These are phyloP conservation scores for Diplolepis rosae DNA, from an alignment of 2,888 invertebrate genomes.

Conservation along the genomic window DNA sequence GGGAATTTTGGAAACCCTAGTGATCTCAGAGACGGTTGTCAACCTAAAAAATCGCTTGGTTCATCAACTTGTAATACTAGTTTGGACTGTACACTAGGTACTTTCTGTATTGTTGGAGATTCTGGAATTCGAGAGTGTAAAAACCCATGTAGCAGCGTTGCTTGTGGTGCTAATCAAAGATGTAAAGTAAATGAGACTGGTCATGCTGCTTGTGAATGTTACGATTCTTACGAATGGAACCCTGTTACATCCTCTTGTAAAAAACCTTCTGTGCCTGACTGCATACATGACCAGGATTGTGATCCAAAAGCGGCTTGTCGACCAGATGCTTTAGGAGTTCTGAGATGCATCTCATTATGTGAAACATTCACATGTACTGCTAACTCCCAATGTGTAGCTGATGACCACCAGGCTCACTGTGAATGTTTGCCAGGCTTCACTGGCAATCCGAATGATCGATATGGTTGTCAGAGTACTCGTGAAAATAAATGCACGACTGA, in stretches of 20 bases:
- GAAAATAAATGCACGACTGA: conserved; percentile 87
- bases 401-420: conserved; percentile 84
- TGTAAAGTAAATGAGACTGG: conserved; percentile 82
- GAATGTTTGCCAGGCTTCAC: conserved; percentile 88
- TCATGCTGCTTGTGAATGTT: conserved; percentile 87
- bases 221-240: conserved; percentile 87
- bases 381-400: conserved; percentile 87
- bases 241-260: conserved; percentile 87
- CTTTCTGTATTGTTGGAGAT: conserved; percentile 79
- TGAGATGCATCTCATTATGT: conserved; percentile 88
- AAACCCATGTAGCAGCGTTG: conserved; percentile 86
- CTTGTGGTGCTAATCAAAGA: conserved; percentile 88
- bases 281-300: conserved; percentile 83
- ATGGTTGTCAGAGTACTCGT: conserved; percentile 85
- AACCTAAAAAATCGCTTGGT: conserved; percentile 79
- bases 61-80: conserved; percentile 80
- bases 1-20: conserved; percentile 89
- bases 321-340: conserved; percentile 89
- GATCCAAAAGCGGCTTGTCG: conserved; percentile 82
- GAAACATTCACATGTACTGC: conserved; percentile 87
- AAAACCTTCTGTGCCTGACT: conserved; percentile 90
- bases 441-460: conserved; percentile 92
- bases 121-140: conserved; percentile 82
- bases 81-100: conserved; percentile 82
- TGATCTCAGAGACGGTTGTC: conserved; percentile 86